Evolutionary conservation across 1,140 invertebrate species (phyloP), one percentile per base, ranked within the genome.

Genomic region (Ylistrum balloti): DNA sequence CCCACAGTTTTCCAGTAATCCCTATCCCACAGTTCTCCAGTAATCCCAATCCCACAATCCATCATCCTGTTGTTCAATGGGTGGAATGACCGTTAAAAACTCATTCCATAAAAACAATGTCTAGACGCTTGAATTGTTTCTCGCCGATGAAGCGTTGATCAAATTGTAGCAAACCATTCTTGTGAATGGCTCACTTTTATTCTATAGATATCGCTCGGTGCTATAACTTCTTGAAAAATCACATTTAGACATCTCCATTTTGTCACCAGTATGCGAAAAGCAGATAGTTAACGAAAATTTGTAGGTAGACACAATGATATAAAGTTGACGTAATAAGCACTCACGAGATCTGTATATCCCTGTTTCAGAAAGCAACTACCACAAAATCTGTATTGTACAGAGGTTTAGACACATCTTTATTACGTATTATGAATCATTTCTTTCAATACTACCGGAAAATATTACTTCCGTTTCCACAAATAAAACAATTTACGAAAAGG

Each of bases 81-180:
- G 22, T n/a, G 56, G 15, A 11, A 74, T n/a, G 22, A 74, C 56
- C 56, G 56, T n/a, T 0, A 45, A 74, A 74, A 74, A 74, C 56
- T 74, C 56, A 74, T 74, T 74, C 56, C 22, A 74, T 74, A 74
- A 74, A 74, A 74, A 74, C 56, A 74, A 74, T 9, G 56, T 74
- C 56, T 74, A 74, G 56, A 74, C 56, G 1, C 5, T 17, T 74
- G 56, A 5, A 9, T 74, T 28, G 56, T 9, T 74, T 74, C 56
- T n/a, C 56, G 17, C 56, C 28, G 1, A 74, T 74, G 56, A 0
- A 9, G 56, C n/a, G n/a, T 74, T 74, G 56, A 74, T 74, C n/a
- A 74, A 74, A 74, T 74, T 11, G 5, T n/a, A n/a, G 56, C 28
- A n/a, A 28, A 74, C 5, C 17, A 1, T 11, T 74, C 56, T 11